A percentile compares a stretch with the other conserved stretches of the same genome.
phyloP scores from a whole-genome alignment of 2,888 invertebrate genomes.

The Eucriotettix oculatus region DNA sequence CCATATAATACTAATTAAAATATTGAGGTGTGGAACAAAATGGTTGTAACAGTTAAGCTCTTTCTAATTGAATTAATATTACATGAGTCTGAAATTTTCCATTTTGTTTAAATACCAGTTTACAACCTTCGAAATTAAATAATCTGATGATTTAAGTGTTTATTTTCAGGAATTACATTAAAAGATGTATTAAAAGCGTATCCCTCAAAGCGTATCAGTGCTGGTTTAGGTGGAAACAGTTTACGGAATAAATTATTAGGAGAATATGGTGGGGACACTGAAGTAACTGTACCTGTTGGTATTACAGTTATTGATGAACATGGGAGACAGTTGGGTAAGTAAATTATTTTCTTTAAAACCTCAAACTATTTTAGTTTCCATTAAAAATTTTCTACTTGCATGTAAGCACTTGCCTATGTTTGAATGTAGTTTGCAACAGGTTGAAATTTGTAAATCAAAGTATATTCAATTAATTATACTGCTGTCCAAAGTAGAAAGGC shows the following conservation, averaged over 20 bases:
- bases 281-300: constrained; percentile 66
- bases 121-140: background rate
- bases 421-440: too few species aligned
- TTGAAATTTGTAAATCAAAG: too few species aligned
- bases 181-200: constrained; percentile 24
- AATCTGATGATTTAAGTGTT: constrained; percentile 12
- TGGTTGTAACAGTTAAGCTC: background rate
- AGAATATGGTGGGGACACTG: constrained; percentile 47
- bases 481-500: too few species aligned
- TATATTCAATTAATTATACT: too few species aligned
- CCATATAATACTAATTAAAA: too few species aligned
- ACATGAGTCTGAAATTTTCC: background rate
- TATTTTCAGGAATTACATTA: constrained; percentile 18
- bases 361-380: too few species aligned
- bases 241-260: constrained; percentile 58
- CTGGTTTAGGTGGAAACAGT: constrained; percentile 60
- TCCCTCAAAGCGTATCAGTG: constrained; percentile 42
- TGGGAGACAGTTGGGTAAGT: constrained; percentile 40
- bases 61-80: background rate
- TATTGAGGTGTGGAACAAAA: too few species aligned
- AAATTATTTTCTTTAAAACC: too few species aligned
- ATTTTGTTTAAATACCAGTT: background rate
- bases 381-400: too few species aligned
- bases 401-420: too few species aligned
- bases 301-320: constrained; percentile 53